These are phyloP conservation scores for Halcyon badia DNA, from an alignment of 2,797 vertebrate species.

Conservation along the genomic window DNA sequence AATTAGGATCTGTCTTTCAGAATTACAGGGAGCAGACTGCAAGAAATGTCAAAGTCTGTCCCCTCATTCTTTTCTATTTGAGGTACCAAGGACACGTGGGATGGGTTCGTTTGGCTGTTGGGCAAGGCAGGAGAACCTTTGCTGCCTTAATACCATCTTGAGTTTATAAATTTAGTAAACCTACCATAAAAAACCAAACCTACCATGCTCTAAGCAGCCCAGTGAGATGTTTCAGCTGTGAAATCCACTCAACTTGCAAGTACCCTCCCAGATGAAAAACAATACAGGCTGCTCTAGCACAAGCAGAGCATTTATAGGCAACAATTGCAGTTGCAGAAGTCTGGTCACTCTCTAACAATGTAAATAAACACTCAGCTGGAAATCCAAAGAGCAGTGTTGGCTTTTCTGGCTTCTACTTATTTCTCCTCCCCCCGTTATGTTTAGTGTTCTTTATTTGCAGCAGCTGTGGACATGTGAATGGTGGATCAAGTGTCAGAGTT, in stretches of 20 bases:
- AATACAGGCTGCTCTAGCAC: background rate
- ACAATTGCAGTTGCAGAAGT: background rate
- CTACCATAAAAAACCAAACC: too few relatives aligned
- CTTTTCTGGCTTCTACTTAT: background rate
- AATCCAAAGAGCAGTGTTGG: background rate
- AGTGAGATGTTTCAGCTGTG: background rate
- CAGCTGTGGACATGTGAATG: background rate
- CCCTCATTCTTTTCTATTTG: background rate
- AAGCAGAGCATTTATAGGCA: background rate
- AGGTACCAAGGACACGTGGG: background rate
- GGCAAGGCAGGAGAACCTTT: background rate
- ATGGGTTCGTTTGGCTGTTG: background rate
- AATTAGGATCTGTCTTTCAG: background rate
- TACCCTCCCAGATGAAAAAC: too few relatives aligned
- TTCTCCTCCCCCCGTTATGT: background rate
- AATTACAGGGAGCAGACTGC: background rate
- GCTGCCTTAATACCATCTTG: background rate
- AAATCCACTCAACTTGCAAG: too few relatives aligned
- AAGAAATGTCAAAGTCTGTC: background rate
- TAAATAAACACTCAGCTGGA: background rate
- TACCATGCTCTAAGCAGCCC: background rate
- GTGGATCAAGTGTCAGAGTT: background rate
- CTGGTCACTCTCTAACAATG: background rate
- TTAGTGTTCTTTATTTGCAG: background rate
- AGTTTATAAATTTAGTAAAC: background rate